Base-by-base conservation (phyloP, 2,888 invertebrate genomes). In the Eucera pruinosa region DNA sequence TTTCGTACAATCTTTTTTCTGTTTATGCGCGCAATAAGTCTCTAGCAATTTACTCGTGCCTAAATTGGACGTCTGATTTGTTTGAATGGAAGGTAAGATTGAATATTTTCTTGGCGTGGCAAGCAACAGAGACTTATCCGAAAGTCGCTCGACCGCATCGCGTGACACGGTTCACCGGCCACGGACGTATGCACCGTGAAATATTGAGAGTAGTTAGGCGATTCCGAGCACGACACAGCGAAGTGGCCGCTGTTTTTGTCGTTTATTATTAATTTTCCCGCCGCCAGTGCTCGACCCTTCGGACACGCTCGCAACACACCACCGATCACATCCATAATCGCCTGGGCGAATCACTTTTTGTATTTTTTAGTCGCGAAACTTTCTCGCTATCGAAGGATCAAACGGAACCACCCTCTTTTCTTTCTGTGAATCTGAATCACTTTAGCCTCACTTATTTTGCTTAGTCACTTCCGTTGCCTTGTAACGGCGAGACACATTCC, bases 111-210 rank as follows among this genome's bases (percentile, higher is more conserved):
- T 45, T 43, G 43, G 30, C 57, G 50, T 66, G 43, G 57, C 66
- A 43, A 25, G 61, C 74, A 60, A 60, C 61, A 65, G 68, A 77
- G 87, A 83, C 80, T 78, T 83, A 82, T 81, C 88, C 83, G 84
- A 89, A 87, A 89, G 83, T 76, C 73, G 73, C 65, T 80, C 77
- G 80, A 78, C 86, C 85, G 77, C 83, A 84, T 89, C 87, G 88
- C 90, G 87, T 89, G 89, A 87, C 87, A 85, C 76, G 75, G 54
- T 62, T 78, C 70, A 61, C 75, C 80, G 75, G 68, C 66, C 78
- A 67, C 71, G 66, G 30, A 58, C 67, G 66, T 83, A 72, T 83
- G 67, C 66, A 83, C 82, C 75, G 80, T 87, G 81, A 88, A 88
- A 88, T 86, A 88, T 88, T 82, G 82, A 80, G 80, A 81, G 82